Evolutionary conservation across 2,113 vertebrate species (phyloP).

Genomic region (Emydocephalus ijimae): DNA sequence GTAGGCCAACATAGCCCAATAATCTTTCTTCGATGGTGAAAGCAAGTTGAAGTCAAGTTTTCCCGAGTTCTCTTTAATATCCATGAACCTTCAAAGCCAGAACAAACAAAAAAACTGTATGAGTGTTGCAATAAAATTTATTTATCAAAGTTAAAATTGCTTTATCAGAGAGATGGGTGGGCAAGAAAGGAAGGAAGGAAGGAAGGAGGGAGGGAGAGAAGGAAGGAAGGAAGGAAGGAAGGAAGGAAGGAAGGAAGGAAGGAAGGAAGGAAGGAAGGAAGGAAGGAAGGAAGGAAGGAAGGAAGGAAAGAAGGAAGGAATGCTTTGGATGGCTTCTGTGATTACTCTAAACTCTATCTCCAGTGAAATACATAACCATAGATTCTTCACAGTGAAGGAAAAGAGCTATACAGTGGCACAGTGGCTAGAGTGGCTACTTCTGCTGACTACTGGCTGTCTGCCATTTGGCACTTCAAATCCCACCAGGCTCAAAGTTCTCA

Average conservation of each 20-base stretch:
- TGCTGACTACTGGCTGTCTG: no score
- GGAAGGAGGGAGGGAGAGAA: rapidly evolving
- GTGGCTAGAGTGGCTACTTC: no score
- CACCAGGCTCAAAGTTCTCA: no score
- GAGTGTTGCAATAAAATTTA: neutral
- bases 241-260: no score
- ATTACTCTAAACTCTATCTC: neutral
- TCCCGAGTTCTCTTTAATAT: slow-evolving; percentile 82
- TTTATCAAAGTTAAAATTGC: no score
- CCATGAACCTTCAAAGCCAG: slow-evolving; percentile 80
- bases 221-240: rapidly evolving
- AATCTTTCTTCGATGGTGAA: slow-evolving; percentile 83
- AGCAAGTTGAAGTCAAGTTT: slow-evolving; percentile 85
- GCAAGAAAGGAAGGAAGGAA: rapidly evolving
- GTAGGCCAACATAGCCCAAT: slow-evolving; percentile 97
- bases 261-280: no score
- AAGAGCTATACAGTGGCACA: neutral
- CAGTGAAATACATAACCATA: neutral
- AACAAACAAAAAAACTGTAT: slow-evolving; percentile 26
- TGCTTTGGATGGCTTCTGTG: neutral
- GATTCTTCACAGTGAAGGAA: neutral
- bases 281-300: no score
- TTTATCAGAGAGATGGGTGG: no score
- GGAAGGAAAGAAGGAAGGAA: no score
- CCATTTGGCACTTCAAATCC: no score